A percentile compares a stretch with the other conserved stretches of the same genome.
Conservation (phyloP, 2,888 invertebrate genomes). For the Cerastis rubricosa region DNA sequence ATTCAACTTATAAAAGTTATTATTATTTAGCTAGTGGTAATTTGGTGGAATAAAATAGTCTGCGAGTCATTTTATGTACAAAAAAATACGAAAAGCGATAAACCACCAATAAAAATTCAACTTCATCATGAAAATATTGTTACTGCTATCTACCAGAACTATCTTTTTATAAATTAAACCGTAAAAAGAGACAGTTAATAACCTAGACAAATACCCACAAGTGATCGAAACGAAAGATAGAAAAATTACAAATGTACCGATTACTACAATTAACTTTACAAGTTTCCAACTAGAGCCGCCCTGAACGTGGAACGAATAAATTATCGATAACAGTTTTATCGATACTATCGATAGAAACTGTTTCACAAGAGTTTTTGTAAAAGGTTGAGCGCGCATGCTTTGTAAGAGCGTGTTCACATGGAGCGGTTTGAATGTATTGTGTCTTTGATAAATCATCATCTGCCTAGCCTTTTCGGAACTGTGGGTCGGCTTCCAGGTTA, state of each 20-base stretch:
- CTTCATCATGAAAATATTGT: neutral
- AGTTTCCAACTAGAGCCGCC: constrained; percentile 57
- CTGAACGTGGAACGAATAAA: constrained; percentile 63
- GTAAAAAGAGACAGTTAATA: constrained; percentile 39
- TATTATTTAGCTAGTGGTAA: neutral
- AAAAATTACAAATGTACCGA: constrained; percentile 64
- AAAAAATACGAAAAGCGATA: neutral
- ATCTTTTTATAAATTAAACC: constrained; percentile 24
- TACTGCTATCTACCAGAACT: constrained; percentile 1
- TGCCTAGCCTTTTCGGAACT: neutral
- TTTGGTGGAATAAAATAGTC: neutral
- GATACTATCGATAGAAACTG: constrained; percentile 60
- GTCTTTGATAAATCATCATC: neutral
- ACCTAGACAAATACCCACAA: constrained; percentile 45
- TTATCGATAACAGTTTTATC: constrained; percentile 65
- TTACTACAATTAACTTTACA: constrained; percentile 63
- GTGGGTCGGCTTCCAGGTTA: neutral
- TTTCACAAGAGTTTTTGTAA: constrained; percentile 55
- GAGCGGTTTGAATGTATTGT: constrained; percentile 1
- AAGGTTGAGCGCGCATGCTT: constrained; percentile 63
- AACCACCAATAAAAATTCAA: neutral
- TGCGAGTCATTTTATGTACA: neutral
- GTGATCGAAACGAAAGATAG: constrained; percentile 52
- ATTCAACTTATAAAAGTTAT: too few relatives aligned
- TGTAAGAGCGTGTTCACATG: constrained; percentile 41